Evolutionary conservation across 2,888 invertebrate species (phyloP).

Genomic region (Spodoptera exigua): DNA sequence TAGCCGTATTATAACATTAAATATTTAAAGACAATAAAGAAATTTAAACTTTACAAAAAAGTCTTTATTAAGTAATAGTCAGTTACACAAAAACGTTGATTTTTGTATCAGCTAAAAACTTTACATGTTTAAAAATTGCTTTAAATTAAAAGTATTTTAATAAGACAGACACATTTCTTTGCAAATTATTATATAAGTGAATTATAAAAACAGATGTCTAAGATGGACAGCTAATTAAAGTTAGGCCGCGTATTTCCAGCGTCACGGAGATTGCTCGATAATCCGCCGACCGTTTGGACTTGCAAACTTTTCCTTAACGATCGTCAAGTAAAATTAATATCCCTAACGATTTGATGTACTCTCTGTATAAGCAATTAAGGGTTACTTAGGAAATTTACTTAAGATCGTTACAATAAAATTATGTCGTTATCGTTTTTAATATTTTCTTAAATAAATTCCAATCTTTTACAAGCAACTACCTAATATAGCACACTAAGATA

Average conservation of each 20-base stretch:
- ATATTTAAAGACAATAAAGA: no score
- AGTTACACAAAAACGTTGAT: no score
- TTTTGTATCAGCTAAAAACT: no score
- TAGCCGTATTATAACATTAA: no score
- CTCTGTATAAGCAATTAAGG: slow-evolving; percentile 5
- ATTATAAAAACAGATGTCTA: slow-evolving; percentile 40
- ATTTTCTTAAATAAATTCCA: no score
- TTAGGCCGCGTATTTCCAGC: slow-evolving; percentile 49
- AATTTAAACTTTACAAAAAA: no score
- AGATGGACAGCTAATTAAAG: slow-evolving; percentile 66
- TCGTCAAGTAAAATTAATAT: slow-evolving; percentile 9
- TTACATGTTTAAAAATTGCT: background rate
- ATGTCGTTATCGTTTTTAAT: no score
- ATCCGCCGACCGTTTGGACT: slow-evolving; percentile 54
- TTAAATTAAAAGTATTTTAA: background rate
- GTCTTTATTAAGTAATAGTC: no score
- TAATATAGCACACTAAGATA: no score
- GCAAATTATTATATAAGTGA: slow-evolving; percentile 20
- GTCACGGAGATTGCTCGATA: slow-evolving; percentile 61
- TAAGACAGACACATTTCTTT: slow-evolving; percentile 28
- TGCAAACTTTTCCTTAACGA: slow-evolving; percentile 51
- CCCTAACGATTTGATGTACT: slow-evolving; percentile 17
- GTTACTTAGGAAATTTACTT: background rate
- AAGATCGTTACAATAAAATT: no score
- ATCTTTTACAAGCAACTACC: no score